Evolutionary conservation across 2,113 vertebrate genomes (phyloP).

Genomic region (Catagonus wagneri): DNA sequence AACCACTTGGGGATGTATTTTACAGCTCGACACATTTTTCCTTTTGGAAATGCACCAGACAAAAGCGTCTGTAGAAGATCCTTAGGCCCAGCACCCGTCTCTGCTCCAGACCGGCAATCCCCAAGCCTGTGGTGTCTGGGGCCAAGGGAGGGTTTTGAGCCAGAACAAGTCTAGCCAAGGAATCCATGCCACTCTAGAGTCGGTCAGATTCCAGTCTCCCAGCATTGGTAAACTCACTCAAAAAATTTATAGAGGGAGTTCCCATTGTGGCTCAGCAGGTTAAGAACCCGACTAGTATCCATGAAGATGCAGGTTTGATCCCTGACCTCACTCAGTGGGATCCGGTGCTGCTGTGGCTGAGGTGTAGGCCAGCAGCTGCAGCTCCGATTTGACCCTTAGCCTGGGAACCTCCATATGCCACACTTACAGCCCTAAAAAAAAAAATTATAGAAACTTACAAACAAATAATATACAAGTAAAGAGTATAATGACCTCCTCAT

Average conservation of each 20-base stretch:
- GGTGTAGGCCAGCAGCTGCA: too few relatives aligned
- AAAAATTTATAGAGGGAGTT: neutral
- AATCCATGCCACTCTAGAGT: neutral
- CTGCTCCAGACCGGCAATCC: neutral
- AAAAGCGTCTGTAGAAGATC: neutral
- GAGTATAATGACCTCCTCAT: neutral
- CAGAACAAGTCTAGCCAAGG: neutral
- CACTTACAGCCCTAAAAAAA: too few relatives aligned
- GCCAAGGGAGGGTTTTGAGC: neutral
- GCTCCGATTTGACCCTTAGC: too few relatives aligned
- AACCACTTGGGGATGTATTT: slow-evolving; percentile 43
- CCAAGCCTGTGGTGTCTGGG: neutral
- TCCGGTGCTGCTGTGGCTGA: too few relatives aligned
- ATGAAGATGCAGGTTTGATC: too few relatives aligned
- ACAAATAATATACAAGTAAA: neutral
- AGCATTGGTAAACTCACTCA: neutral
- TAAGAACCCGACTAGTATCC: too few relatives aligned
- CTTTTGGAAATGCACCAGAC: neutral
- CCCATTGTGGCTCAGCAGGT: too few relatives aligned
- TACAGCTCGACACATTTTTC: slow-evolving; percentile 29
- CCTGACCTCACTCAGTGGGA: too few relatives aligned
- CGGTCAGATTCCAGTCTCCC: neutral
- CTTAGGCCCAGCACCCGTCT: neutral
- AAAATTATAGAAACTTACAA: neutral
- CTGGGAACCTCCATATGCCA: too few relatives aligned